phyloP scores from a whole-genome alignment of 2,113 vertebrate species.

The Hassar affinis region DNA sequence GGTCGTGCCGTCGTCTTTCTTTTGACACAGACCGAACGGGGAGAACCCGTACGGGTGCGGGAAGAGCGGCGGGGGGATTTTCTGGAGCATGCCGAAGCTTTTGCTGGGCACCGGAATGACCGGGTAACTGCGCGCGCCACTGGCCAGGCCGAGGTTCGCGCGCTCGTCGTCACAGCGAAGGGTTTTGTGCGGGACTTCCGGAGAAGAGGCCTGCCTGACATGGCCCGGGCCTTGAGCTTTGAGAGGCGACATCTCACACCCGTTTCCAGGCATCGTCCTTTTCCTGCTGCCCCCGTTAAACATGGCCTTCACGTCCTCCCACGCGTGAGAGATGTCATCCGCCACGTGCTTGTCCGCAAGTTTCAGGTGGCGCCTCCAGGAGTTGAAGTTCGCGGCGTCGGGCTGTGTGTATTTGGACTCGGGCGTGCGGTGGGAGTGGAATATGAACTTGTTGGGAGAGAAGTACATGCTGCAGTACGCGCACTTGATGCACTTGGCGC shows the following conservation, averaged over 20 bases:
- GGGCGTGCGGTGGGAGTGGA: slow-evolving; percentile 87
- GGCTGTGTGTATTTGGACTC: slow-evolving; percentile 90
- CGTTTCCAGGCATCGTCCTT: slow-evolving; percentile 82
- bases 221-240: slow-evolving; percentile 66
- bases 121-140: slow-evolving; percentile 82
- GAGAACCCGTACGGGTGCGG: slow-evolving; percentile 90
- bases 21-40: slow-evolving; percentile 88
- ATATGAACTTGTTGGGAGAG: slow-evolving; percentile 91
- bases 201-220: slow-evolving; percentile 59
- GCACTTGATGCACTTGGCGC: slow-evolving; percentile 92
- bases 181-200: slow-evolving; percentile 76
- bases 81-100: slow-evolving; percentile 88
- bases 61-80: slow-evolving; percentile 88
- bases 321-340: slow-evolving; percentile 87
- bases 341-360: slow-evolving; percentile 81
- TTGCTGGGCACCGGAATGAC: slow-evolving; percentile 95
- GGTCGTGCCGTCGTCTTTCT: slow-evolving; percentile 80
- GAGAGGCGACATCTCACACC: slow-evolving; percentile 67
- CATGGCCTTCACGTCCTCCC: slow-evolving; percentile 98
- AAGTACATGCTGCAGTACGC: slow-evolving; percentile 89
- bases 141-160: slow-evolving; percentile 62
- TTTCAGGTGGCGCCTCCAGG: slow-evolving; percentile 89
- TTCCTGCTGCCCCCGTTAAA: slow-evolving; percentile 94
- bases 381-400: slow-evolving; percentile 90
- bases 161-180: slow-evolving; percentile 75